Conservation (phyloP, 2,113 vertebrate genomes). For the Nestor notabilis region DNA sequence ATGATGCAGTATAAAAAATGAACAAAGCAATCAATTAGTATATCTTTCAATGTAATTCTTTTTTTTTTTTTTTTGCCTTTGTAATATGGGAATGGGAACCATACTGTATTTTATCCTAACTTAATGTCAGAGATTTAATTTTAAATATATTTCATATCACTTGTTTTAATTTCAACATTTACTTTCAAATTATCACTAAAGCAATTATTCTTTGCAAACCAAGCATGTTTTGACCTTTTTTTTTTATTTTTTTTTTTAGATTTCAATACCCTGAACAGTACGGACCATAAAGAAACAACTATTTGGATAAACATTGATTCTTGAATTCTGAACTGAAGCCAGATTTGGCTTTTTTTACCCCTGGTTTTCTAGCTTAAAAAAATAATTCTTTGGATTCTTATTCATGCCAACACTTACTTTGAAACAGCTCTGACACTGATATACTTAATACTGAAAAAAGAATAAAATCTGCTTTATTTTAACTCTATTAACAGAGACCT, state of each 20-base stretch:
- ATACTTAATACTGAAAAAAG: neutral
- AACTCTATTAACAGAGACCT: neutral
- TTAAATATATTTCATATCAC: neutral
- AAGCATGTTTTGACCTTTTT: neutral
- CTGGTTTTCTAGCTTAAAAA: neutral
- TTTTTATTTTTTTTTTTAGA: neutral
- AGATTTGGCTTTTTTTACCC: neutral
- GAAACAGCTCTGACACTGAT: neutral
- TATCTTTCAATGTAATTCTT: constrained; percentile 25
- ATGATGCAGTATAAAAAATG: constrained; percentile 67
- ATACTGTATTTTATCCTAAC: constrained; percentile 3
- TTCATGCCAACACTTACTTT: neutral
- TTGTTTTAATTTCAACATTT: neutral
- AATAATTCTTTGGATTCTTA: neutral
- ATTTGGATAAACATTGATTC: neutral
- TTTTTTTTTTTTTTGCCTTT: constrained; percentile 15
- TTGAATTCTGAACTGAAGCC: neutral
- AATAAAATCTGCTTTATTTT: neutral
- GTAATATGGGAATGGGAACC: constrained; percentile 1
- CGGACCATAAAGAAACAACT: neutral
- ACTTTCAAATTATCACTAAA: neutral
- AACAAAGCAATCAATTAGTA: constrained; percentile 73
- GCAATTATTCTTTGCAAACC: neutral
- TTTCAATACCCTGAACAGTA: neutral
- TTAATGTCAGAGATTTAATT: constrained; percentile 20